These are phyloP conservation scores for Bombus sylvicola DNA, from an alignment of 1,140 invertebrate species.

Conservation along the genomic window DNA sequence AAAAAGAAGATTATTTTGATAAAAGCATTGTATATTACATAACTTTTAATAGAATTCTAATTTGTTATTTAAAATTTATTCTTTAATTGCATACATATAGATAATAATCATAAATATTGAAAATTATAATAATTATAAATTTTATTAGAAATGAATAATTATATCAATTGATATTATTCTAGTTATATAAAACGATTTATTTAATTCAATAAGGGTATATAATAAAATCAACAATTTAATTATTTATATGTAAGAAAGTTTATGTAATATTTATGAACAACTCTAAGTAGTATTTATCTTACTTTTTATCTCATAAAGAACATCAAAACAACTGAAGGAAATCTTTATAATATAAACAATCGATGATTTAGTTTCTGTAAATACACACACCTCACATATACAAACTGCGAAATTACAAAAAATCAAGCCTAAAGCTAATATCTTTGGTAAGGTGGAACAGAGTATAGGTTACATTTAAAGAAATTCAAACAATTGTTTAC, in stretches of 20 bases:
- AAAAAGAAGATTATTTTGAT: not conserved
- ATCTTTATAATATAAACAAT: slow-evolving; percentile 2
- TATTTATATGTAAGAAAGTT: not conserved
- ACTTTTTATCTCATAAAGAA: not conserved
- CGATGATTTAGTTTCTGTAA: not conserved
- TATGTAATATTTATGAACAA: not conserved
- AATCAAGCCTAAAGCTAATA: not conserved
- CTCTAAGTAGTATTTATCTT: not conserved
- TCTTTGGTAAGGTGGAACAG: not conserved
- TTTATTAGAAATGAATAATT: not conserved
- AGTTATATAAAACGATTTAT: not conserved
- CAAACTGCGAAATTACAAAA: not conserved
- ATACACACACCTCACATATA: not conserved
- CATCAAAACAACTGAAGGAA: not conserved
- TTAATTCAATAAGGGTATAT: not conserved
- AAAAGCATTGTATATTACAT: not conserved
- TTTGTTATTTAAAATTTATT: not conserved
- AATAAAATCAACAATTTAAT: not conserved
- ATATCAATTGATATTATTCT: slow-evolving; percentile 3
- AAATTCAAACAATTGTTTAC: slow-evolving; percentile 74
- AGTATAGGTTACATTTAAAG: not conserved
- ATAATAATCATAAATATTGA: not conserved
- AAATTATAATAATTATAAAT: not conserved
- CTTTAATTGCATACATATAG: not conserved
- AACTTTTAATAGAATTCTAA: not conserved